phyloP scores from a whole-genome alignment of 2,888 invertebrate species.

The Exephanes ischioxanthus region DNA sequence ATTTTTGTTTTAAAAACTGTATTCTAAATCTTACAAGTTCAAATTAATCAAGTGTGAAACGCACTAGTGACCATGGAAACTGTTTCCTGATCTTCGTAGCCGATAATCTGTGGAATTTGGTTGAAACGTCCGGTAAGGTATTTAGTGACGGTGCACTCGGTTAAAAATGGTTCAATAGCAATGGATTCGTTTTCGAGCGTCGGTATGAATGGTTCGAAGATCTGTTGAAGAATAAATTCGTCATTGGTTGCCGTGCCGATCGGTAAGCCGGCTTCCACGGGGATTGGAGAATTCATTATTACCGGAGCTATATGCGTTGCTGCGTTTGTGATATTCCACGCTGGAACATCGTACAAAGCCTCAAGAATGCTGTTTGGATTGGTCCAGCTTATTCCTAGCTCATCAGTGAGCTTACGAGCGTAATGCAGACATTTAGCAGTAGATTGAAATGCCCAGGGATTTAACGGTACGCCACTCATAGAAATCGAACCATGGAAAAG shows the following conservation, averaged over 20 bases:
- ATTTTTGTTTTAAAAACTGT: not conserved
- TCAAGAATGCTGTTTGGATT: slow-evolving; percentile 81
- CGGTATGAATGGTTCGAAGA: slow-evolving; percentile 86
- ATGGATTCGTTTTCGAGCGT: slow-evolving; percentile 85
- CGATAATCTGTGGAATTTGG: slow-evolving; percentile 86
- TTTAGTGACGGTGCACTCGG: slow-evolving; percentile 84
- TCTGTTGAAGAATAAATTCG: slow-evolving; percentile 73
- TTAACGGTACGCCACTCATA: too few species aligned
- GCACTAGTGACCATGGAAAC: slow-evolving; percentile 82
- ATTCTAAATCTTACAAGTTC: not conserved
- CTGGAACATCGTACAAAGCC: slow-evolving; percentile 82
- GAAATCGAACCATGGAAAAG: too few species aligned
- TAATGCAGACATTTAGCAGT: slow-evolving; percentile 69
- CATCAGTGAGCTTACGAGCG: slow-evolving; percentile 82
- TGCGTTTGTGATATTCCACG: slow-evolving; percentile 81
- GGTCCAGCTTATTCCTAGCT: slow-evolving; percentile 73
- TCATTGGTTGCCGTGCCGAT: not conserved
- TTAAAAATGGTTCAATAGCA: slow-evolving; percentile 85
- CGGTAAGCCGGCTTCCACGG: slow-evolving; percentile 73
- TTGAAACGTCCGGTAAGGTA: slow-evolving; percentile 84
- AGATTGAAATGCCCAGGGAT: slow-evolving; percentile 84
- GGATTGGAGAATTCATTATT: slow-evolving; percentile 82
- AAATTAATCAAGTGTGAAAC: not conserved
- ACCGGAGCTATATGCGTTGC: slow-evolving; percentile 71
- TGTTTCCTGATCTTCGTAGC: slow-evolving; percentile 85